A percentile compares a stretch with the other conserved stretches of the same genome.
Evolutionary conservation across 2,113 vertebrate genomes (phyloP).

Genomic region (Geococcyx californianus): DNA sequence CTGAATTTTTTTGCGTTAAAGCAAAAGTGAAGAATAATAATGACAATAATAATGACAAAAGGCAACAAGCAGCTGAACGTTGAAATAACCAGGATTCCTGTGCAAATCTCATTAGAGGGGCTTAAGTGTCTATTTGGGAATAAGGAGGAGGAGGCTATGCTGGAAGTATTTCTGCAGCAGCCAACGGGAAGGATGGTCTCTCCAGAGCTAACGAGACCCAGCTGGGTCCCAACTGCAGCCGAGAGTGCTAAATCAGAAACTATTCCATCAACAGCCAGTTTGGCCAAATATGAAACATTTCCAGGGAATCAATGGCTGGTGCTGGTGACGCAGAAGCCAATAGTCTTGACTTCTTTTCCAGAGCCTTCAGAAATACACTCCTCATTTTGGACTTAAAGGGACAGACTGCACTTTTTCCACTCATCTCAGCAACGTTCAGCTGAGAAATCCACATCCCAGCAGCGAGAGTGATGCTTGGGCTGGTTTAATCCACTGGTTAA

Average conservation of each 20-base stretch:
- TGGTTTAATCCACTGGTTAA: slow-evolving; percentile 49
- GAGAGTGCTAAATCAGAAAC: slow-evolving; percentile 72
- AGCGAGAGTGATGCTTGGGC: not conserved
- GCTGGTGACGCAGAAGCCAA: slow-evolving; percentile 67
- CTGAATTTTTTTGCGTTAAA: not conserved
- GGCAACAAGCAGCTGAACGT: not conserved
- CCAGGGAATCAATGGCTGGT: slow-evolving; percentile 64
- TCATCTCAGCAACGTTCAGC: rapidly evolving
- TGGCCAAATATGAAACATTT: slow-evolving; percentile 74
- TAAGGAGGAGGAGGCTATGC: not conserved
- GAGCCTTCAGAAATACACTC: slow-evolving; percentile 56
- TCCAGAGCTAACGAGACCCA: slow-evolving; percentile 60
- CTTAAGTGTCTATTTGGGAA: slow-evolving; percentile 25
- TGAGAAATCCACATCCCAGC: not conserved
- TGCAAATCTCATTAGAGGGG: slow-evolving; percentile 20
- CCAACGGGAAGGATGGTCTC: slow-evolving; percentile 41
- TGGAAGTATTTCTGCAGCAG: slow-evolving; percentile 57
- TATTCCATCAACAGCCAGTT: slow-evolving; percentile 69
- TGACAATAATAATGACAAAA: not conserved
- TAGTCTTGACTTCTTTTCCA: slow-evolving; percentile 69
- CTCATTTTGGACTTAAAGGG: slow-evolving; percentile 56
- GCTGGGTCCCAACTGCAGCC: slow-evolving; percentile 55
- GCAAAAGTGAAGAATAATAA: not conserved
- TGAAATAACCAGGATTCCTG: slow-evolving; percentile 45
- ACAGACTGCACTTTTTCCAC: not conserved